Percentiles rank a stretch among this genome's conserved stretches.
phyloP scores from a whole-genome alignment of 2,113 vertebrate genomes.

The Protomyctophum bolini region DNA sequence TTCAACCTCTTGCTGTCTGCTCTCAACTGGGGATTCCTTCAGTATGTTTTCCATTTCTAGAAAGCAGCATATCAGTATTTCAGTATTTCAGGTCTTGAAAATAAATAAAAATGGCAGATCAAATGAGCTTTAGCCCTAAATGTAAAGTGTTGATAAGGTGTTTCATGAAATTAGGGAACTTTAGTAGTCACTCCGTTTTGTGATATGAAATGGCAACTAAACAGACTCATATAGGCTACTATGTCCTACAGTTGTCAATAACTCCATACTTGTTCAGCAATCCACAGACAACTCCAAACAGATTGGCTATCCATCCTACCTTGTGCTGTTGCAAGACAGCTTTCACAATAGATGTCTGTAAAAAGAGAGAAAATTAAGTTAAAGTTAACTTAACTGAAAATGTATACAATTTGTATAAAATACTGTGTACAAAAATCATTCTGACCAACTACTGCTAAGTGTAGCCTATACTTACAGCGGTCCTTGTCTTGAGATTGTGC shows the following conservation, averaged over 20 bases:
- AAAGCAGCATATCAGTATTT: background rate
- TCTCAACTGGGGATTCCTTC: conserved; percentile 36
- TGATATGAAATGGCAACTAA: background rate
- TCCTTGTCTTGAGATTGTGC: conserved; percentile 45
- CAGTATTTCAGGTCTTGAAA: background rate
- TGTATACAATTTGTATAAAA: background rate
- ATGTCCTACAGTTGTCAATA: background rate
- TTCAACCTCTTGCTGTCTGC: conserved; percentile 40
- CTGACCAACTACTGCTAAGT: too few relatives aligned
- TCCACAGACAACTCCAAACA: background rate
- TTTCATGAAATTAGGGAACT: background rate
- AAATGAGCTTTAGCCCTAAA: background rate
- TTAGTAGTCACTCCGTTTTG: background rate
- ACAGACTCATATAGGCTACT: background rate
- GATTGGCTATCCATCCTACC: conserved; percentile 40
- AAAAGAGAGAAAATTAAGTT: conserved; percentile 7
- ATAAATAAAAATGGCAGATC: background rate
- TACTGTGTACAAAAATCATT: background rate
- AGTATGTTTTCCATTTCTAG: conserved; percentile 62
- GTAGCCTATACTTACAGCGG: conserved; percentile 56
- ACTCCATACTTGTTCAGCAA: background rate
- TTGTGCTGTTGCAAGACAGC: conserved; percentile 60
- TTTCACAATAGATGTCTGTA: conserved; percentile 69
- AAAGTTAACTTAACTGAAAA: background rate
- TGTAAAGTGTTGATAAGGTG: background rate